Evolutionary conservation across 2,797 vertebrate species (phyloP).

Genomic region (Myotis vivesi): DNA sequence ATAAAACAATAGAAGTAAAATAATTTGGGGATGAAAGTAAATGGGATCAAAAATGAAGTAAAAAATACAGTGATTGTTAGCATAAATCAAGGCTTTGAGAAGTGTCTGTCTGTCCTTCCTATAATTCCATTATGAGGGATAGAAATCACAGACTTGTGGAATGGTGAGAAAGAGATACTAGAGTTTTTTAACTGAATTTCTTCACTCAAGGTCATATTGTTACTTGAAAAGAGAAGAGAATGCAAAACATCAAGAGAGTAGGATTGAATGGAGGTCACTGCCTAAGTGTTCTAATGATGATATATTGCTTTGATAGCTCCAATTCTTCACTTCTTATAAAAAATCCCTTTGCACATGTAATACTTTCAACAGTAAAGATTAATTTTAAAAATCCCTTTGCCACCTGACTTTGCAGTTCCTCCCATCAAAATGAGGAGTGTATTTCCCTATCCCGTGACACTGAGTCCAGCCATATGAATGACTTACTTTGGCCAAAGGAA

Average conservation of each 20-base stretch:
- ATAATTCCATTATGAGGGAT: background rate
- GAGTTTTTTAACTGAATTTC: background rate
- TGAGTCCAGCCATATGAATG: background rate
- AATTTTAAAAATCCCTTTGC: background rate
- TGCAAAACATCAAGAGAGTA: background rate
- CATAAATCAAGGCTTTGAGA: background rate
- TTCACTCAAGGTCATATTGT: background rate
- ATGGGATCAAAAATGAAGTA: background rate
- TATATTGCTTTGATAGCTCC: background rate
- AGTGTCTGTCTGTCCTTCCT: background rate
- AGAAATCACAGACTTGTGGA: background rate
- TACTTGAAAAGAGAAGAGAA: background rate
- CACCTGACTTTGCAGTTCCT: background rate
- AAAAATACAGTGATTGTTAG: background rate
- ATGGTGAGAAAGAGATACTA: background rate
- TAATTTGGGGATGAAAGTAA: background rate
- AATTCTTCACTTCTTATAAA: background rate
- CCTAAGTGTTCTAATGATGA: background rate
- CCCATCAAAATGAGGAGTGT: background rate
- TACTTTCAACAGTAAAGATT: too few relatives aligned
- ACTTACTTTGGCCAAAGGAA: background rate
- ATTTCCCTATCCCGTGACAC: background rate
- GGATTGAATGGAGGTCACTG: background rate
- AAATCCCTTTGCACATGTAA: too few relatives aligned
- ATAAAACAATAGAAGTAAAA: background rate